Conservation (phyloP, 2,113 vertebrate genomes). For the Polyodon spathula region DNA sequence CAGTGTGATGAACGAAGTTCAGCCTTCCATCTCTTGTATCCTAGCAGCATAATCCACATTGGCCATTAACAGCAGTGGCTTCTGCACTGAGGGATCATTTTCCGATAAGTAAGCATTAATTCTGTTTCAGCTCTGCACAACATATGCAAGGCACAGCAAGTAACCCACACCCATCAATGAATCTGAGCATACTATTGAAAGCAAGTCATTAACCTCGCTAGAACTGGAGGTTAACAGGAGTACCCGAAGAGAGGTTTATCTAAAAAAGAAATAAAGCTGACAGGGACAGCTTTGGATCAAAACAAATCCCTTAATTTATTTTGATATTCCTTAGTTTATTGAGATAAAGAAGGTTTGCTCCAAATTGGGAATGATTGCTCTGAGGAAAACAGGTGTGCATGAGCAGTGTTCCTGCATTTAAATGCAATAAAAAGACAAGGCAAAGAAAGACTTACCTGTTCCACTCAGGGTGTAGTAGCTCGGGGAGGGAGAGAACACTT, state of each 20-base stretch:
- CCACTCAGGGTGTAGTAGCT: constrained; percentile 72
- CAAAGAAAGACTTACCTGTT: constrained; percentile 74
- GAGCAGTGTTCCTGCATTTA: constrained; percentile 42
- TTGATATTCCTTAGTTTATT: constrained; percentile 75
- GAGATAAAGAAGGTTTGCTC: constrained; percentile 48
- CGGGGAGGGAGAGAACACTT: constrained; percentile 90
- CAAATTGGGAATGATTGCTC: constrained; percentile 67
- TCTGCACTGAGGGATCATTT: constrained; percentile 53
- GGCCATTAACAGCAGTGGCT: constrained; percentile 56
- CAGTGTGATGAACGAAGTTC: constrained; percentile 26
- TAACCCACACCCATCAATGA: constrained; percentile 52
- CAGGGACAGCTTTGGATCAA: constrained; percentile 57
- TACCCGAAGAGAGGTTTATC: constrained; percentile 50
- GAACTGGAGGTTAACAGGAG: constrained; percentile 60
- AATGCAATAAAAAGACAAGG: constrained; percentile 28
- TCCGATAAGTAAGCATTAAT: constrained; percentile 53
- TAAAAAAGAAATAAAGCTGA: constrained; percentile 8
- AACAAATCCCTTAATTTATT: constrained; percentile 67
- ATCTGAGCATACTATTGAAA: constrained; percentile 45
- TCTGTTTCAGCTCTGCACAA: constrained; percentile 45
- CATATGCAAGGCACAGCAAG: constrained; percentile 58
- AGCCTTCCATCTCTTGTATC: constrained; percentile 43
- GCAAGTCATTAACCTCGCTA: constrained; percentile 68
- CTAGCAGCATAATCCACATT: constrained; percentile 61
- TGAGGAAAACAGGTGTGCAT: constrained; percentile 68